Conservation (phyloP, 2,113 vertebrate genomes). For the Chionodraco myersi region DNA sequence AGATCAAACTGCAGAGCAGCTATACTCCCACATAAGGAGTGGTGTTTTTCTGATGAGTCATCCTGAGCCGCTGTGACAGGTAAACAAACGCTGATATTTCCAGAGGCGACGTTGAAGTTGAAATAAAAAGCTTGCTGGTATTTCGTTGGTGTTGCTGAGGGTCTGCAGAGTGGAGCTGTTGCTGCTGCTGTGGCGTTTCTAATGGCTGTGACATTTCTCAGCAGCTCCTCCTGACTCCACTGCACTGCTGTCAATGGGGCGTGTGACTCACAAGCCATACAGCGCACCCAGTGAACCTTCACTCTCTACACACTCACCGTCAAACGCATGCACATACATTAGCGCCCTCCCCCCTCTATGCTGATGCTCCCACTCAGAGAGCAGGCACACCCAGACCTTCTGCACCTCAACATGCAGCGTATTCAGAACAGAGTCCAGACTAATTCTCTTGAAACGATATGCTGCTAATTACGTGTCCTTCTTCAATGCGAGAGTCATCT, state of each 20-base stretch:
- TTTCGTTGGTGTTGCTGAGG: conserved; percentile 47
- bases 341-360: conserved; percentile 12
- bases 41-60: conserved; percentile 79
- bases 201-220: conserved; percentile 78
- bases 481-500: background rate
- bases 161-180: conserved; percentile 45
- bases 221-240: conserved; percentile 75
- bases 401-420: conserved; percentile 50
- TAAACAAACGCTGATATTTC: conserved; percentile 60
- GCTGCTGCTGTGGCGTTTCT: conserved; percentile 61
- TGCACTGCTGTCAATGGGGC: conserved; percentile 75
- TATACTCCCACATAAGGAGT: conserved; percentile 55
- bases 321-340: conserved; percentile 56
- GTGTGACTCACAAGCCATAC: conserved; percentile 77
- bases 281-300: conserved; percentile 72
- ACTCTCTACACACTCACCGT: conserved; percentile 48
- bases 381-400: conserved; percentile 71
- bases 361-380: conserved; percentile 52
- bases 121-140: conserved; percentile 51
- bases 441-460: conserved; percentile 7
- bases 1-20: conserved; percentile 38
- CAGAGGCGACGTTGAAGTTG: conserved; percentile 38
- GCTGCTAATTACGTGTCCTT: background rate
- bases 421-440: conserved; percentile 35
- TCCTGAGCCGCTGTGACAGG: conserved; percentile 63